Evolutionary conservation across 1,140 invertebrate species (phyloP).

Genomic region (Drosophila kohkoa): DNA sequence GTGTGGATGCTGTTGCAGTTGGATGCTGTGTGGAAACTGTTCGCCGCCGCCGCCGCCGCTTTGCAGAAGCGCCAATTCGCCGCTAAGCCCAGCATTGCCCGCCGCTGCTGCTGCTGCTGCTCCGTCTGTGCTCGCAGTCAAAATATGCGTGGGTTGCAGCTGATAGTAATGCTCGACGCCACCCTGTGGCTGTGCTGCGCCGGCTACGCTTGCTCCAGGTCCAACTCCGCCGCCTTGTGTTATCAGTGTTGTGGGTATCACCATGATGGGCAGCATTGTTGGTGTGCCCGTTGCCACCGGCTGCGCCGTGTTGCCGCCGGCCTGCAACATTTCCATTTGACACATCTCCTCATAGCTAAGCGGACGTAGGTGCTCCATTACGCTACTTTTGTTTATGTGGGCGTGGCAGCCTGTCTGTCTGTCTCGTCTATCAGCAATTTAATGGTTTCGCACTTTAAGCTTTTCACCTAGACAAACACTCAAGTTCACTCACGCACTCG

Average conservation of each 20-base stretch:
- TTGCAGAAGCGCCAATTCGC: constrained; percentile 75
- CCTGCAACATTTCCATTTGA: constrained; percentile 78
- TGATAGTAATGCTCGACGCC: constrained; percentile 78
- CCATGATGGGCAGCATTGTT: constrained; percentile 79
- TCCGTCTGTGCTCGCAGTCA: constrained; percentile 50
- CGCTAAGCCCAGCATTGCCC: constrained; percentile 35
- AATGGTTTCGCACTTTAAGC: constrained; percentile 23
- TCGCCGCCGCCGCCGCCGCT: constrained; percentile 45
- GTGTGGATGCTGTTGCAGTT: constrained; percentile 71
- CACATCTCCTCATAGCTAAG: constrained; percentile 81
- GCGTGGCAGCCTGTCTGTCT: constrained; percentile 53
- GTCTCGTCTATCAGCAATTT: constrained; percentile 9
- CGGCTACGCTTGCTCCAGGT: constrained; percentile 1
- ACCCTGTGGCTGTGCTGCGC: constrained; percentile 39
- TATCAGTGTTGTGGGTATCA: constrained; percentile 75
- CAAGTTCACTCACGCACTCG: constrained; percentile 9
- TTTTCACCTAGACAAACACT: constrained; percentile 52
- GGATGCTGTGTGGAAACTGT: constrained; percentile 70
- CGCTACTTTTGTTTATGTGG: constrained; percentile 7
- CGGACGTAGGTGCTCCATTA: constrained; percentile 78
- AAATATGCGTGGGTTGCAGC: constrained; percentile 75
- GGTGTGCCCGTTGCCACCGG: constrained; percentile 20
- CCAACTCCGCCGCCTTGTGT: constrained; percentile 37
- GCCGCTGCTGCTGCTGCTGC: constrained; percentile 19
- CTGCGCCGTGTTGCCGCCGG: constrained; percentile 37